These are phyloP conservation scores for Dryoscopus gambensis DNA, from an alignment of 2,113 vertebrate species.

Conservation along the genomic window DNA sequence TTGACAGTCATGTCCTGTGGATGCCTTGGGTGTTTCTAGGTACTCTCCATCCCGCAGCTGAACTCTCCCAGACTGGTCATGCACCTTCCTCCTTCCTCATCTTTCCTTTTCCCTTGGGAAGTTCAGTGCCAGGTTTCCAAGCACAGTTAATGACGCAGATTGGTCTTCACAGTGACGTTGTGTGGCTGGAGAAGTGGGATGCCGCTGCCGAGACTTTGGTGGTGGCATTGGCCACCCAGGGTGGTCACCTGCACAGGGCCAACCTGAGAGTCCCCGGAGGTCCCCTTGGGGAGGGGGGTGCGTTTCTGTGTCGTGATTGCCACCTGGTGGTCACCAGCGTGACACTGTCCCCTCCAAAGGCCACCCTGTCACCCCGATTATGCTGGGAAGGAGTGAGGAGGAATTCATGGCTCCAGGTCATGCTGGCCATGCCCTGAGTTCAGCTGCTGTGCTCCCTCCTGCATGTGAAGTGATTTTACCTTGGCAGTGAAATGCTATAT, in stretches of 20 bases:
- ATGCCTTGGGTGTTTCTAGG: background rate
- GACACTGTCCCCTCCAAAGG: conserved; percentile 20
- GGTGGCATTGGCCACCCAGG: background rate
- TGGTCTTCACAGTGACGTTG: background rate
- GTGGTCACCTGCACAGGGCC: background rate
- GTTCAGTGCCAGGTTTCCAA: background rate
- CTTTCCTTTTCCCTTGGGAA: background rate
- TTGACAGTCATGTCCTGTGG: background rate
- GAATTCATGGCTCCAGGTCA: background rate
- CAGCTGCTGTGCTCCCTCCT: background rate
- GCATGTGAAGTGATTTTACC: background rate
- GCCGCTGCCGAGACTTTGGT: background rate
- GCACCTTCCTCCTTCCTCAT: background rate
- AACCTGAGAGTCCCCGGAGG: background rate
- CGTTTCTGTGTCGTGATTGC: conserved; percentile 62
- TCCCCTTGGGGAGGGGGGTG: conserved; percentile 53
- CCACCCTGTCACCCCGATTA: background rate
- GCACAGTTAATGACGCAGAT: background rate
- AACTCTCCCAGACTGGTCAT: background rate
- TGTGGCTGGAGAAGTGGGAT: background rate
- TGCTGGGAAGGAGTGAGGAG: background rate
- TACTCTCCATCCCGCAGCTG: background rate
- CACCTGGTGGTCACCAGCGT: conserved; percentile 68
- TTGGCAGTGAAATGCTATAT: background rate
- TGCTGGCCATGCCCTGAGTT: background rate